Percentiles rank a stretch among this genome's conserved stretches.
phyloP scores from a whole-genome alignment of 2,888 invertebrate species.

The Cynaeus angustus region DNA sequence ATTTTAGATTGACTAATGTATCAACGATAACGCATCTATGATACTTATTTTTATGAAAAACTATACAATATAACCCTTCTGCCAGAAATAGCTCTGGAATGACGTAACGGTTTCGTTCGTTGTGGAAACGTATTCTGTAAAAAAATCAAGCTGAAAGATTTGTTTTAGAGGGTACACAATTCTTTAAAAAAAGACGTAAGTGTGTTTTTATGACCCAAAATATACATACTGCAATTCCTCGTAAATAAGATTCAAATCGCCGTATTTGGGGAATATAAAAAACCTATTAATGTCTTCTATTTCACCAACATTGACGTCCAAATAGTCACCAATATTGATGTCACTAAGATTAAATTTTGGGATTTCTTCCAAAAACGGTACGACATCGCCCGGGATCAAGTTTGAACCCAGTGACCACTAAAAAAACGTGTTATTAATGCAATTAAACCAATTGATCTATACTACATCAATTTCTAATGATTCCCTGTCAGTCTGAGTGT shows the following conservation, averaged over 20 bases:
- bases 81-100: conserved; percentile 15
- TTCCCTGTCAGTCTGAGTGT: conserved; percentile 6
- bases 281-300: conserved; percentile 17
- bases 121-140: conserved; percentile 3
- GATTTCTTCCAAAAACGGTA: conserved; percentile 11
- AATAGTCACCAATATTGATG: background rate
- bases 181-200: background rate
- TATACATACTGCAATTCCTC: conserved; percentile 15
- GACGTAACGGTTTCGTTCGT: conserved; percentile 11
- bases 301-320: conserved; percentile 22
- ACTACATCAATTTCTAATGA: conserved; percentile 5
- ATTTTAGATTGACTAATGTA: background rate
- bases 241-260: background rate
- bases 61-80: conserved; percentile 25
- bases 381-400: conserved; percentile 9
- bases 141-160: too few relatives aligned
- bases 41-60: conserved; percentile 3
- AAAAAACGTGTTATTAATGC: background rate
- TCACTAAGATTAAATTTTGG: background rate
- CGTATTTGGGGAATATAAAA: conserved; percentile 14
- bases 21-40: conserved; percentile 24
- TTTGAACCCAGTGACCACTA: conserved; percentile 27
- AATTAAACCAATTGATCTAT: background rate
- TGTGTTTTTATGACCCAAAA: background rate
- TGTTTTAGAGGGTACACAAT: too few relatives aligned